Evolutionary conservation across 2,888 invertebrate species (phyloP).

Genomic region (Nomada ferruginata): DNA sequence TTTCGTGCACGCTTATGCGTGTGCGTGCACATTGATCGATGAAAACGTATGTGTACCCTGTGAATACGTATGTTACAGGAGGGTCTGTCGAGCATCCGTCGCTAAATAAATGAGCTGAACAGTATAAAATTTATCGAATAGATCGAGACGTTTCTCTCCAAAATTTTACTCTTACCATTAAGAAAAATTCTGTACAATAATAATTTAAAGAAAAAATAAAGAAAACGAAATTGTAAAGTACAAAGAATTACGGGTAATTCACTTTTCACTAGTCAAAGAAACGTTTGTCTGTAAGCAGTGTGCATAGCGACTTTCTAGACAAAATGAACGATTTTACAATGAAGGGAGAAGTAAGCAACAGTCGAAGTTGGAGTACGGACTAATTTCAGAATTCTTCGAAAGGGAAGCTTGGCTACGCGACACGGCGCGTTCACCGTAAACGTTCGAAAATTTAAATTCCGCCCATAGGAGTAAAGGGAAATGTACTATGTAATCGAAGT

Average conservation of each 20-base stretch:
- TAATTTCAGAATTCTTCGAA: slow-evolving; percentile 24
- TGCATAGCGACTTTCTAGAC: slow-evolving; percentile 3
- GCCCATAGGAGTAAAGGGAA: neutral
- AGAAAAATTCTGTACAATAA: neutral
- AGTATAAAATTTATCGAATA: neutral
- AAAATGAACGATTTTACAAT: slow-evolving; percentile 13
- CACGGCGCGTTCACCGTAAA: slow-evolving; percentile 9
- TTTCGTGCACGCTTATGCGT: slow-evolving; percentile 41
- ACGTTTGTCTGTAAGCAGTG: slow-evolving; percentile 47
- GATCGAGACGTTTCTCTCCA: neutral
- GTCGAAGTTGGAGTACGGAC: neutral
- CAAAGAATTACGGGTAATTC: neutral
- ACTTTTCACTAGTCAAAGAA: slow-evolving; percentile 2
- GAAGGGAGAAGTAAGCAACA: neutral
- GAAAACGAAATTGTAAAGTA: neutral
- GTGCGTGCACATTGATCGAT: slow-evolving; percentile 60
- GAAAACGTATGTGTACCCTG: slow-evolving; percentile 20
- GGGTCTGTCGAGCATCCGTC: slow-evolving; percentile 34
- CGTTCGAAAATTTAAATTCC: neutral
- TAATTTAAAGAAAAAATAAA: neutral
- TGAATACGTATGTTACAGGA: slow-evolving; percentile 55
- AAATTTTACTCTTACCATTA: neutral
- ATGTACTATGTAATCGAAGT: neutral
- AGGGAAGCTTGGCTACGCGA: neutral
- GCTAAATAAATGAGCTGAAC: slow-evolving; percentile 24